These are phyloP conservation scores for Resseliella maxima DNA, from an alignment of 2,888 invertebrate genomes.

Conservation along the genomic window DNA sequence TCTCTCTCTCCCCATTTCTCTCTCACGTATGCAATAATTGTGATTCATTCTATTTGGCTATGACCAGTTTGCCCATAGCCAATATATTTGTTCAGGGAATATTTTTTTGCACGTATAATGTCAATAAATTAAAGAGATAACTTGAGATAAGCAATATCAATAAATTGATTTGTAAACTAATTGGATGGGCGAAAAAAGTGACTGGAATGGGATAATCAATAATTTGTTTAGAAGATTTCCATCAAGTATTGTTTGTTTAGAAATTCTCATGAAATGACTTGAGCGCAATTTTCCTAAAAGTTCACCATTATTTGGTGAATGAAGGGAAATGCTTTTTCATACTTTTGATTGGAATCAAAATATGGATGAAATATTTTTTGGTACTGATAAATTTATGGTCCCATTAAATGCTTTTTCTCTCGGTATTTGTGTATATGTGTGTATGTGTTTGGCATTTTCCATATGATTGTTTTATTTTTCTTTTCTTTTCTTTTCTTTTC, in stretches of 20 bases:
- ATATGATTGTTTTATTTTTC: background rate
- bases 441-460: background rate
- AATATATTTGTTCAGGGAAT: background rate
- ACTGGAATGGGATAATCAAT: background rate
- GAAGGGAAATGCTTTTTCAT: no score
- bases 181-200: background rate
- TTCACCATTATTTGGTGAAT: no score
- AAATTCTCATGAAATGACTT: background rate
- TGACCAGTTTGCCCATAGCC: background rate
- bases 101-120: background rate
- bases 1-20: no score
- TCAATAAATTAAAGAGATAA: conserved; percentile 2
- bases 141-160: background rate
- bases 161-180: background rate
- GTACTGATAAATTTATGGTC: background rate
- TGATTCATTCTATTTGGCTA: background rate
- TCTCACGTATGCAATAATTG: background rate
- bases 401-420: no score
- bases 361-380: background rate
- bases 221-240: background rate
- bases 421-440: background rate
- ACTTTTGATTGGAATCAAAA: background rate
- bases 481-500: background rate
- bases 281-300: no score
- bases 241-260: background rate